Conservation (phyloP, 1,140 invertebrate species). For the Zaprionus ornatus region DNA sequence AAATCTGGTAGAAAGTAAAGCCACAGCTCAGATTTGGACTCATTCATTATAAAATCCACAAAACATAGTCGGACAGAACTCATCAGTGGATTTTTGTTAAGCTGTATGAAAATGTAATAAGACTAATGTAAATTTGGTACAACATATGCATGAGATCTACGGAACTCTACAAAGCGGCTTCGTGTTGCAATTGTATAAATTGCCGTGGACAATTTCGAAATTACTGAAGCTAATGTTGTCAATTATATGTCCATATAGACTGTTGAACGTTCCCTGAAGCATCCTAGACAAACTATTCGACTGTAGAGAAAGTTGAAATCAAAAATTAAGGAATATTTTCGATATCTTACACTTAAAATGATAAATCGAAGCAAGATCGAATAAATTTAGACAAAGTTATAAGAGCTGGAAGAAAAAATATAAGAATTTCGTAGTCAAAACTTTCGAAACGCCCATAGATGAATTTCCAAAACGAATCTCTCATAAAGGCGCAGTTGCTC, state of each 20-base stretch:
- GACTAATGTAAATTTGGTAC: constrained; percentile 26
- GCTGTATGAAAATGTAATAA: neutral
- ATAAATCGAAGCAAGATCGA: too few relatives aligned
- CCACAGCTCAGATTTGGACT: constrained; percentile 4
- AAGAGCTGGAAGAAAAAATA: too few relatives aligned
- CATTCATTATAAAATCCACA: neutral
- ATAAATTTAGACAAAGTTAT: neutral
- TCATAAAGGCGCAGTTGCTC: neutral
- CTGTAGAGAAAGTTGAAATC: neutral
- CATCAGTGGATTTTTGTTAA: neutral
- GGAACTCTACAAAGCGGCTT: neutral
- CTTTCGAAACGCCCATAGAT: constrained; percentile 1
- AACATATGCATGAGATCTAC: constrained; percentile 13
- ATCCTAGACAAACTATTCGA: neutral
- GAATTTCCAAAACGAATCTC: neutral
- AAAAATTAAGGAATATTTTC: neutral
- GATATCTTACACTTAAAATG: too few relatives aligned
- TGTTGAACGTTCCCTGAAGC: neutral
- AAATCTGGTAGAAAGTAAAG: constrained; percentile 40
- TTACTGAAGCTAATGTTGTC: constrained; percentile 4
- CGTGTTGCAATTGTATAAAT: constrained; percentile 6
- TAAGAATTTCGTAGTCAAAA: neutral
- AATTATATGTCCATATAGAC: constrained; percentile 1
- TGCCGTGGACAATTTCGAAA: neutral
- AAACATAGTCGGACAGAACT: constrained; percentile 2